phyloP scores from a whole-genome alignment of 1,140 invertebrate species.

The Lutraria rhynchaena region DNA sequence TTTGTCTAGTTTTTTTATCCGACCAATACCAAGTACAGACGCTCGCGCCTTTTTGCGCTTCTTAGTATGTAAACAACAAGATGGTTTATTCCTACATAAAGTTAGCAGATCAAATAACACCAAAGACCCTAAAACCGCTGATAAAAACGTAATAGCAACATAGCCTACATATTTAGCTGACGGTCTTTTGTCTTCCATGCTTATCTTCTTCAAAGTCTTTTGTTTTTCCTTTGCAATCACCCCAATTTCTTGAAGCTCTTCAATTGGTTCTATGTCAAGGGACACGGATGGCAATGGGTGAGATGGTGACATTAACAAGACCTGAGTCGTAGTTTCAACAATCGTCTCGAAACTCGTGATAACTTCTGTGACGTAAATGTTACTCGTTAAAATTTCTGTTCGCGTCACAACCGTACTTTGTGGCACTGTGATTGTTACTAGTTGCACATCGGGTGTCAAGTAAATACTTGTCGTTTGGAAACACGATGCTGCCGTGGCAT shows the following conservation, averaged over 20 bases:
- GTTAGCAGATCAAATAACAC: constrained; percentile 45
- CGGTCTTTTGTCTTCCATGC: constrained; percentile 40
- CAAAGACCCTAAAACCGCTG: constrained; percentile 20
- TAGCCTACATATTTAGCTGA: constrained; percentile 51
- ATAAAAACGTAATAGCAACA: constrained; percentile 36
- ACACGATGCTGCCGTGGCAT: not conserved
- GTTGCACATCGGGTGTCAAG: constrained; percentile 10
- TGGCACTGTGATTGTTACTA: not conserved
- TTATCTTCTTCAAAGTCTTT: constrained; percentile 44
- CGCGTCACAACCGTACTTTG: not conserved
- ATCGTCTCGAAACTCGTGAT: not conserved
- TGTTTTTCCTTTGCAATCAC: constrained; percentile 10
- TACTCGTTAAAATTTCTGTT: not conserved
- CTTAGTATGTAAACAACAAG: not conserved
- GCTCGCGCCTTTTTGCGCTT: not conserved
- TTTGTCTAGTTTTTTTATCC: not conserved
- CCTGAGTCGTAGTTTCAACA: constrained; percentile 3
- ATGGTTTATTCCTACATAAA: not conserved
- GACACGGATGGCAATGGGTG: not conserved
- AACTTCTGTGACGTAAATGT: constrained; percentile 24
- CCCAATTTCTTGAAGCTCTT: constrained; percentile 40
- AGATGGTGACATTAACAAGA: constrained; percentile 8
- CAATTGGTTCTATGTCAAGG: constrained; percentile 18
- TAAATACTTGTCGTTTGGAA: constrained; percentile 11
- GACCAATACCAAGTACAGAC: not conserved